phyloP scores from a whole-genome alignment of 2,113 vertebrate species.

The Eptesicus fuscus region DNA sequence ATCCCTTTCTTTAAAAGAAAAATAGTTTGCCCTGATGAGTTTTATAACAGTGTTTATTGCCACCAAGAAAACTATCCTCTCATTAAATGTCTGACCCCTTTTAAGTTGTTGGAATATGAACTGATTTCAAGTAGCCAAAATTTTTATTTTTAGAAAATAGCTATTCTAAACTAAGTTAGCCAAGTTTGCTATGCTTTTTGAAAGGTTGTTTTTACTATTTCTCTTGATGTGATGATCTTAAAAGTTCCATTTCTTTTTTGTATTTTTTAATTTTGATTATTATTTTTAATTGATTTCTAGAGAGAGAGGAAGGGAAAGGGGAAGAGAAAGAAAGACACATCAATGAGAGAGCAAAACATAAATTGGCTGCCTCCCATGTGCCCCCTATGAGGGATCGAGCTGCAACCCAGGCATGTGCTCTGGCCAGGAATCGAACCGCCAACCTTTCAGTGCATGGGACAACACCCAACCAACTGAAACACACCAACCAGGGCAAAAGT shows the following conservation, averaged over 20 bases:
- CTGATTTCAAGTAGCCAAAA: slow-evolving; percentile 14
- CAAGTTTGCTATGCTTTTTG: slow-evolving; percentile 6
- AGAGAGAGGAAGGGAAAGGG: too few relatives aligned
- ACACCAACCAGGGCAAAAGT: background rate
- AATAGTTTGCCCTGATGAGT: background rate
- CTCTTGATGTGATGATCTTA: background rate
- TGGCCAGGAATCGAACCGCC: too few relatives aligned
- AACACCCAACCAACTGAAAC: too few relatives aligned
- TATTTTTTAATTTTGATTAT: too few relatives aligned
- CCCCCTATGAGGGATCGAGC: too few relatives aligned
- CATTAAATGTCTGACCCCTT: slow-evolving; percentile 6
- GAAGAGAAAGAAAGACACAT: too few relatives aligned
- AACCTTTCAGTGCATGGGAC: too few relatives aligned
- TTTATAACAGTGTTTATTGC: slow-evolving; percentile 46
- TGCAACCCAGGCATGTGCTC: too few relatives aligned
- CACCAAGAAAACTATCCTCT: background rate
- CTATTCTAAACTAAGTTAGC: slow-evolving; percentile 17
- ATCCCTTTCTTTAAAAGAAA: slow-evolving; percentile 44
- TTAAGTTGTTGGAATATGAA: slow-evolving; percentile 37
- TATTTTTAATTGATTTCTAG: too few relatives aligned
- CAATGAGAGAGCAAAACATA: too few relatives aligned
- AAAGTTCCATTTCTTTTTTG: background rate
- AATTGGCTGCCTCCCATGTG: too few relatives aligned
- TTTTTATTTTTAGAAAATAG: slow-evolving; percentile 44
- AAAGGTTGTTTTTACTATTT: background rate